These are phyloP conservation scores for Lochmaea capreae DNA, from an alignment of 2,888 invertebrate species.

Conservation along the genomic window DNA sequence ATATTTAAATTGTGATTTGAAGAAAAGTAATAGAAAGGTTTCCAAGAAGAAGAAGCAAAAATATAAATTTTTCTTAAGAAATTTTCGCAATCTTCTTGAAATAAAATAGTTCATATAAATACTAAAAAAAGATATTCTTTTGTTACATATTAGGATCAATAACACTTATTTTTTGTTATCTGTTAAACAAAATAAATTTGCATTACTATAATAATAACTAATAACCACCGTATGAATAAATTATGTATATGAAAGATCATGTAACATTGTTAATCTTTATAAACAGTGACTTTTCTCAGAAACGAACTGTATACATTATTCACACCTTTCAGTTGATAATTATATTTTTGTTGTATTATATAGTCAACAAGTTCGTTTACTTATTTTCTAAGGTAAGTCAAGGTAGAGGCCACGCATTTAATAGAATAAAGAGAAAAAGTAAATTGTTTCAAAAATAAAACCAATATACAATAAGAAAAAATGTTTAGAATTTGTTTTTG, in stretches of 20 bases:
- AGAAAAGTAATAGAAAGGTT: too few species aligned
- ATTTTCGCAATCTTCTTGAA: too few species aligned
- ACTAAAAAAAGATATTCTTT: too few species aligned
- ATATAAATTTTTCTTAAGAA: too few species aligned
- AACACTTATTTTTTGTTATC: too few species aligned
- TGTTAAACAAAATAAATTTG: not conserved
- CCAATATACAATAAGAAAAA: not conserved
- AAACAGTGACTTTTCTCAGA: not conserved
- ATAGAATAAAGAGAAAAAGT: not conserved
- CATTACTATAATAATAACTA: not conserved
- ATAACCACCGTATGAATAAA: not conserved
- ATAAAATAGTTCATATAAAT: too few species aligned
- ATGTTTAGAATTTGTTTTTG: not conserved
- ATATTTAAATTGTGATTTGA: too few species aligned
- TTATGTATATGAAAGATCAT: not conserved
- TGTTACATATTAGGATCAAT: too few species aligned
- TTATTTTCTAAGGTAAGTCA: constrained; percentile 6
- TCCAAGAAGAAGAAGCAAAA: too few species aligned
- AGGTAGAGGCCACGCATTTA: not conserved
- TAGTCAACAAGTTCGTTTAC: constrained; percentile 2
- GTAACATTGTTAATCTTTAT: constrained; percentile 4
- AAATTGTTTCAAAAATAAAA: not conserved
- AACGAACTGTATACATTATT: constrained; percentile 1
- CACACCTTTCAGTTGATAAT: not conserved
- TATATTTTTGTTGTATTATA: not conserved